phyloP scores from a whole-genome alignment of 64 coral and sea anemone genomes.

The Cladopsammia gracilis region DNA sequence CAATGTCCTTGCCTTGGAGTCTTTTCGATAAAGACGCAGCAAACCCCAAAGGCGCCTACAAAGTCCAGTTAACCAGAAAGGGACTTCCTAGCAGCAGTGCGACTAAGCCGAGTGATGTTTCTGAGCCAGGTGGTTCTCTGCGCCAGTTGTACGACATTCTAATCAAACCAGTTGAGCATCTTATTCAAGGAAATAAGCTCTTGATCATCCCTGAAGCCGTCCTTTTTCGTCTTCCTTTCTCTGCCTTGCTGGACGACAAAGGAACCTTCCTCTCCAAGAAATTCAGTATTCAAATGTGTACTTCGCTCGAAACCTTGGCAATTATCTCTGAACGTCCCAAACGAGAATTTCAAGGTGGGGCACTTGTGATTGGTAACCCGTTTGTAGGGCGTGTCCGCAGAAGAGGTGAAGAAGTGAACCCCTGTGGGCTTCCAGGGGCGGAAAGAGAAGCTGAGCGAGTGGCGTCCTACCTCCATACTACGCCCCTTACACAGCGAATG shows the following conservation, averaged over 20 bases:
- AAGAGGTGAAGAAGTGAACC: conserved; percentile 2
- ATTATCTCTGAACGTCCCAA: conserved; percentile 5
- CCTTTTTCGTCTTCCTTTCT: conserved; percentile 24
- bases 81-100: background rate
- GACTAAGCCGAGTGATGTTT: background rate
- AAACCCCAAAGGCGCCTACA: background rate
- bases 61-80: background rate
- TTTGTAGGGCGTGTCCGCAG: conserved; percentile 6
- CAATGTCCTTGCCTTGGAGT: background rate
- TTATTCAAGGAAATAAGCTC: conserved; percentile 22
- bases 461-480: background rate
- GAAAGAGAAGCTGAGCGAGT: conserved; percentile 26
- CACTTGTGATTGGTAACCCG: conserved; percentile 42
- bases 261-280: conserved; percentile 21
- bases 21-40: background rate
- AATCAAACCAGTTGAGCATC: conserved; percentile 42
- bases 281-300: conserved; percentile 20
- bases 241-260: conserved; percentile 20
- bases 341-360: background rate
- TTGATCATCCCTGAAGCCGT: conserved; percentile 33
- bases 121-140: background rate
- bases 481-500: background rate
- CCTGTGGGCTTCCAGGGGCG: conserved; percentile 16
- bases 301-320: conserved; percentile 10
- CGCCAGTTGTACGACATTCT: conserved; percentile 33